phyloP scores from a whole-genome alignment of 2,797 vertebrate species.

The Sebastolobus altivelis region DNA sequence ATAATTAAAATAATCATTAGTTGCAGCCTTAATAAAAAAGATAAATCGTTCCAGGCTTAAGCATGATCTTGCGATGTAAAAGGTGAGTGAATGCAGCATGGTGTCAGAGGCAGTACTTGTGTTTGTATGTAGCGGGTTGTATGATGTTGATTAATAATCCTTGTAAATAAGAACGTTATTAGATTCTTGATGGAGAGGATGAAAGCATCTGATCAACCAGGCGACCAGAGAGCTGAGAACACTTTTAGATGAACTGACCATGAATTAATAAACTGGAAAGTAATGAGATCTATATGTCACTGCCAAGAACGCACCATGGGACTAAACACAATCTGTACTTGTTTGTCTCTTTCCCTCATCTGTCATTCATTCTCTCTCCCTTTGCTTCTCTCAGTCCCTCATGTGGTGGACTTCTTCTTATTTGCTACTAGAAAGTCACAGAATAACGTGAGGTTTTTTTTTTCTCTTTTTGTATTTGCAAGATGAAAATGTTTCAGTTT shows the following conservation, averaged over 20 bases:
- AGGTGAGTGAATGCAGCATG: neutral
- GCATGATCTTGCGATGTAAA: neutral
- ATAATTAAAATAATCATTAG: neutral
- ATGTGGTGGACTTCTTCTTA: neutral
- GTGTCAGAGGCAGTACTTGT: neutral
- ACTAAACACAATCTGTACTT: slow-evolving; percentile 29
- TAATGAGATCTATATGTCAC: slow-evolving; percentile 31
- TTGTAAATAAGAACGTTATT: slow-evolving; percentile 9
- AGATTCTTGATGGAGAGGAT: slow-evolving; percentile 5
- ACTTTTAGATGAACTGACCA: slow-evolving; percentile 18
- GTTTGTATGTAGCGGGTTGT: neutral
- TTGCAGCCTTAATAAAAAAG: neutral
- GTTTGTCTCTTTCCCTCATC: slow-evolving; percentile 7
- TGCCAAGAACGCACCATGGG: slow-evolving; percentile 30
- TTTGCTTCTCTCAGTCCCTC: neutral
- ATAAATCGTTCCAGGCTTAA: neutral
- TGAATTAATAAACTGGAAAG: slow-evolving; percentile 40
- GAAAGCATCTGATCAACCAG: slow-evolving; percentile 19
- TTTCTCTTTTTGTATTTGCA: neutral
- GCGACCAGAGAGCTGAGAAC: neutral
- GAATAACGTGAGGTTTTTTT: neutral
- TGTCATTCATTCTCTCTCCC: neutral
- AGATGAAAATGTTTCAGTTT: neutral
- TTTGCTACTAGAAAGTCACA: neutral
- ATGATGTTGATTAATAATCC: slow-evolving; percentile 9